Evolutionary conservation across 1,140 invertebrate species (phyloP).

Genomic region (Brachionus plicatilis): DNA sequence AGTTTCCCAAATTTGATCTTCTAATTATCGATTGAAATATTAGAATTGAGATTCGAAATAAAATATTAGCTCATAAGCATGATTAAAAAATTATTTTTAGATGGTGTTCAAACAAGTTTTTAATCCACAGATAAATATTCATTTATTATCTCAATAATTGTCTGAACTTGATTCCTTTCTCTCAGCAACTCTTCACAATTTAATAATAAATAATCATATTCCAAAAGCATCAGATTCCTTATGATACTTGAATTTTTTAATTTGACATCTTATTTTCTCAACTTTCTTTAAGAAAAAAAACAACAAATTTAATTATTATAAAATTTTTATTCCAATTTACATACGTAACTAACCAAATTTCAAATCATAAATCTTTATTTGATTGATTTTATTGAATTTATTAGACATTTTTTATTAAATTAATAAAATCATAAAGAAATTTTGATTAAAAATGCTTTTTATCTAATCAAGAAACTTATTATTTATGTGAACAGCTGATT

Average conservation of each 20-base stretch:
- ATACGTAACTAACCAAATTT: neutral
- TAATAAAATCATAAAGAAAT: neutral
- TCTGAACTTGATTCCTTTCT: neutral
- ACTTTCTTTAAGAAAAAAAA: neutral
- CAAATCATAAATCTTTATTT: neutral
- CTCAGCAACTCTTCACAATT: neutral
- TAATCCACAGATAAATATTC: neutral
- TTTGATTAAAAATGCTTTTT: neutral
- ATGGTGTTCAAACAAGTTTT: neutral
- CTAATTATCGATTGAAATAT: neutral
- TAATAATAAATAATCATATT: neutral
- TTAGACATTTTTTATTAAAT: neutral
- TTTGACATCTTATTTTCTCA: neutral
- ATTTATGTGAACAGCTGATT: neutral
- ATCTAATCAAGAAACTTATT: neutral
- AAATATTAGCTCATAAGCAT: neutral
- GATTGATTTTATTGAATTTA: neutral
- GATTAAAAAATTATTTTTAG: neutral
- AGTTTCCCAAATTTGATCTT: neutral
- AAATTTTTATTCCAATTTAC: no score
- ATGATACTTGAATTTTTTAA: neutral
- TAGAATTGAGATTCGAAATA: neutral
- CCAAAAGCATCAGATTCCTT: neutral
- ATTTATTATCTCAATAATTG: neutral
- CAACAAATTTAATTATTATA: neutral